Conservation (phyloP, 2,888 invertebrate genomes). For the Melipona bicolor region DNA sequence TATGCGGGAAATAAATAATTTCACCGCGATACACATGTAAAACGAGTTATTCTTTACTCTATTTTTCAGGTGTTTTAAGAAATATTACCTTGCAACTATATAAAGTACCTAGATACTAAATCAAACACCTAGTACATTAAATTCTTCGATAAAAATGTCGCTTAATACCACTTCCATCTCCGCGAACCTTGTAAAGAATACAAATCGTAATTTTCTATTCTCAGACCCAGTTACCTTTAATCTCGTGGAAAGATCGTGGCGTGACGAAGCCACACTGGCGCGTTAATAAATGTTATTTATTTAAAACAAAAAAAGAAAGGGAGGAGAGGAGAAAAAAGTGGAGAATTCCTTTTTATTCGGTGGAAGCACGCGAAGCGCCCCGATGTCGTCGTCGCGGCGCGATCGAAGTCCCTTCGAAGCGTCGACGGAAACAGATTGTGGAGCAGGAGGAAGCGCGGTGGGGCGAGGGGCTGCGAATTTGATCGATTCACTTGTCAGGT, state of each 20-base stretch:
- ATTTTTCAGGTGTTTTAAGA: too few species aligned
- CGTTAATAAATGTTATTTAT: not conserved
- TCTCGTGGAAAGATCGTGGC: not conserved
- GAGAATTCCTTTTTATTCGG: constrained; percentile 18
- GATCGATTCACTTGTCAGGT: constrained; percentile 65
- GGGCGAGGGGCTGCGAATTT: constrained; percentile 35
- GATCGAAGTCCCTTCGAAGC: constrained; percentile 52
- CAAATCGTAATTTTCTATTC: not conserved
- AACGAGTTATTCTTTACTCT: too few species aligned
- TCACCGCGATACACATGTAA: too few species aligned
- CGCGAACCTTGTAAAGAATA: not conserved
- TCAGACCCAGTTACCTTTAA: not conserved
- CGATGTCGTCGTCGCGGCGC: constrained; percentile 51
- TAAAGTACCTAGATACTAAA: too few species aligned
- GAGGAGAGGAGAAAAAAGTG: too few species aligned
- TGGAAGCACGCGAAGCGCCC: constrained; percentile 30
- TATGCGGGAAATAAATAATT: too few species aligned
- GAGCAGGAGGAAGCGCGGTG: not conserved
- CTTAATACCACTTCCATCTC: not conserved
- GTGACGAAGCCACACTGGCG: not conserved
- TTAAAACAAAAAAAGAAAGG: not conserved
- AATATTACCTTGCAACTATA: too few species aligned
- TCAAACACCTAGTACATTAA: too few species aligned
- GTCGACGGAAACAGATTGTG: constrained; percentile 25
- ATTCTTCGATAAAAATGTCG: too few species aligned